These are phyloP conservation scores for Thera obeliscata DNA, from an alignment of 2,888 invertebrate species.

Conservation along the genomic window DNA sequence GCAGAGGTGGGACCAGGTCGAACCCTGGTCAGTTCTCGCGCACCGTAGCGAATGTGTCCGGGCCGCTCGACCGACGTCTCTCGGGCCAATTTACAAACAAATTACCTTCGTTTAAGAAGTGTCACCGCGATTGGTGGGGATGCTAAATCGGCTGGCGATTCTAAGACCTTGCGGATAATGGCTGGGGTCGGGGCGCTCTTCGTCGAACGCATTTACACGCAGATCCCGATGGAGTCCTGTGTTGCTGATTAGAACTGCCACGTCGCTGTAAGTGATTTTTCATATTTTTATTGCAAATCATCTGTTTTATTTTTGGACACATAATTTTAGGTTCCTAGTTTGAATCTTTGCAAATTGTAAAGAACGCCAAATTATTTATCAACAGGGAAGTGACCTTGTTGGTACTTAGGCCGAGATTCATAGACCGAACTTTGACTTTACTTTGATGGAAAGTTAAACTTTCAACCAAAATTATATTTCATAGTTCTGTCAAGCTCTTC, in stretches of 20 bases:
- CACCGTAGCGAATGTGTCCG: conserved; percentile 75
- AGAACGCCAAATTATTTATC: too few relatives aligned
- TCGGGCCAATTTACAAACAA: conserved; percentile 82
- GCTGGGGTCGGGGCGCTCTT: conserved; percentile 67
- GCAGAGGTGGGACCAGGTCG: conserved; percentile 64
- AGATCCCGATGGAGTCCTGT: conserved; percentile 64
- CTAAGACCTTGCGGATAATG: conserved; percentile 81
- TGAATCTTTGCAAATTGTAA: too few relatives aligned
- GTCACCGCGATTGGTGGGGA: conserved; percentile 82
- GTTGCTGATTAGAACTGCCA: conserved; percentile 61
- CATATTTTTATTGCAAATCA: conserved; percentile 26
- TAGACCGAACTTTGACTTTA: too few relatives aligned
- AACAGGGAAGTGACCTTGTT: too few relatives aligned
- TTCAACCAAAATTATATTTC: too few relatives aligned
- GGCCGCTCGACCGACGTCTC: conserved; percentile 71
- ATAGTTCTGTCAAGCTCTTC: too few relatives aligned
- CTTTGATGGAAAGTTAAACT: too few relatives aligned
- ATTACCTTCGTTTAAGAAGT: conserved; percentile 84
- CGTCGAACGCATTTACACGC: conserved; percentile 53
- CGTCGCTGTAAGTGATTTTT: conserved; percentile 52
- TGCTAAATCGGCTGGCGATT: conserved; percentile 81
- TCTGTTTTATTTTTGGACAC: not conserved
- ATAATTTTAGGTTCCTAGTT: too few relatives aligned
- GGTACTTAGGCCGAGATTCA: too few relatives aligned
- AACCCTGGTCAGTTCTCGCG: conserved; percentile 58